A percentile compares a stretch with the other conserved stretches of the same genome.
Evolutionary conservation across 2,797 vertebrate species (phyloP).

Genomic region (Anniella stebbinsi): DNA sequence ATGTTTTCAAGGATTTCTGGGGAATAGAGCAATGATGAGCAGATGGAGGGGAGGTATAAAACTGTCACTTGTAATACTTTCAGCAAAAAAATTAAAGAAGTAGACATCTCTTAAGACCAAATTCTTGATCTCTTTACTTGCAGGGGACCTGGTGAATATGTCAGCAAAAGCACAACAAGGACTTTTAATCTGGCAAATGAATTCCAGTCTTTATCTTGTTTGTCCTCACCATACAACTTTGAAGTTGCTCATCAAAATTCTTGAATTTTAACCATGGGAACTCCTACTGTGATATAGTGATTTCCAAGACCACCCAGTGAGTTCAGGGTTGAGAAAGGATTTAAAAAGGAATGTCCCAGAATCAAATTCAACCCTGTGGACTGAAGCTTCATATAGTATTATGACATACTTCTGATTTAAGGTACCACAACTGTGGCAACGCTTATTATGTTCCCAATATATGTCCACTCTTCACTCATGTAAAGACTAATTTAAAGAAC

Average conservation of each 20-base stretch:
- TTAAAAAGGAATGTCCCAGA: not conserved
- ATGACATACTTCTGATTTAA: not conserved
- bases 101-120: not conserved
- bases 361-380: not conserved
- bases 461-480: not conserved
- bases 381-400: not conserved
- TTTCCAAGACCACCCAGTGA: not conserved
- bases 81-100: not conserved
- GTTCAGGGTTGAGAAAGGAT: not conserved
- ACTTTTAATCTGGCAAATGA: not conserved
- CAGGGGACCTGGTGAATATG: not conserved
- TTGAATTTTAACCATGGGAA: slow-evolving; percentile 5
- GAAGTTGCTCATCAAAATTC: not conserved
- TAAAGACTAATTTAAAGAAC: not conserved
- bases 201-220: not conserved
- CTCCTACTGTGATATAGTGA: not conserved
- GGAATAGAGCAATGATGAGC: not conserved
- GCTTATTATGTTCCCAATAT: not conserved
- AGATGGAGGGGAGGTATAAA: not conserved
- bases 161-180: not conserved
- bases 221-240: not conserved
- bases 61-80: not conserved
- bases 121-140: not conserved
- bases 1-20: not conserved
- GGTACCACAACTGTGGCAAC: not conserved